Evolutionary conservation across 2,888 invertebrate species (phyloP).

Genomic region (Euzophera pinguis): DNA sequence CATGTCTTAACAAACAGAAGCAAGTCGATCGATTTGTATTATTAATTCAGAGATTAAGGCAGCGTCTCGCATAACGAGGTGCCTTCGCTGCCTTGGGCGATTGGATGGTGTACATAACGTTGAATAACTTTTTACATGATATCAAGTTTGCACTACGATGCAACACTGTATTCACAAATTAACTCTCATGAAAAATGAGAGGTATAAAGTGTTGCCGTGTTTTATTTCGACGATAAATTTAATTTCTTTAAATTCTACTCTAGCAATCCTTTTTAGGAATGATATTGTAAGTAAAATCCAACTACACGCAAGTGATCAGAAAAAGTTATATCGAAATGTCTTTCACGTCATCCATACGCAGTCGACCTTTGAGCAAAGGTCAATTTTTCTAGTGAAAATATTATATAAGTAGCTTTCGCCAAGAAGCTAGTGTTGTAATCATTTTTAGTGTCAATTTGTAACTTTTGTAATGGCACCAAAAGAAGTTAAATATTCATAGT

Average conservation of each 20-base stretch:
- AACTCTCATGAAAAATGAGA: no score
- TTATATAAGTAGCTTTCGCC: no score
- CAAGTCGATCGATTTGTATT: conserved; percentile 45
- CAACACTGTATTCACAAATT: not conserved
- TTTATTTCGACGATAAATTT: no score
- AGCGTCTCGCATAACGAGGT: conserved; percentile 11
- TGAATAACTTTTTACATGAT: not conserved
- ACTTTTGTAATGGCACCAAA: not conserved
- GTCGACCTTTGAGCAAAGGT: no score
- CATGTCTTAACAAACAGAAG: conserved; percentile 54
- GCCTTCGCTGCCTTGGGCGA: conserved; percentile 13
- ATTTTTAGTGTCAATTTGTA: not conserved
- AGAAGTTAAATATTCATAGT: not conserved
- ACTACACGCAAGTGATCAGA: no score
- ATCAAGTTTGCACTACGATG: not conserved
- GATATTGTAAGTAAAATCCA: no score
- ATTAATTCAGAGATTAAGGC: conserved; percentile 45
- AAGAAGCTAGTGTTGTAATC: not conserved
- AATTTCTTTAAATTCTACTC: no score
- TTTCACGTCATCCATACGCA: no score
- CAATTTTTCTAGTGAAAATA: no score
- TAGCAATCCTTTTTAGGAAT: no score
- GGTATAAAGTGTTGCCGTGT: no score
- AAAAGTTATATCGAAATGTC: no score
- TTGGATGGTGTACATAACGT: not conserved